Evolutionary conservation across 2,888 invertebrate genomes (phyloP).

Genomic region (Acrocera orbiculus): DNA sequence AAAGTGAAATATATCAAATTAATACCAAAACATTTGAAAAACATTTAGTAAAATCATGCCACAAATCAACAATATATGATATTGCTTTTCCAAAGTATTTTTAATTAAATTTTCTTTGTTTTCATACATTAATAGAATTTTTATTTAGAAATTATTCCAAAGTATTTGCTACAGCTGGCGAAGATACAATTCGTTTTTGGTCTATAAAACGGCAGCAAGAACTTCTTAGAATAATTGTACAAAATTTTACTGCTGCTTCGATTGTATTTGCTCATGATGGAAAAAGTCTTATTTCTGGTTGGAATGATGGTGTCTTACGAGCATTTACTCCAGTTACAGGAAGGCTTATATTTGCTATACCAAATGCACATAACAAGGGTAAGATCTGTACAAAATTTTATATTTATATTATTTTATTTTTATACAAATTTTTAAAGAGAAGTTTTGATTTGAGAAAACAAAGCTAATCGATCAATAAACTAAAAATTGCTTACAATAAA

Average conservation of each 20-base stretch:
- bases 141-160: constrained; percentile 52
- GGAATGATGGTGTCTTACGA: constrained; percentile 70
- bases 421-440: too few species aligned
- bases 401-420: too few species aligned
- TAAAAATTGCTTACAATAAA: too few species aligned
- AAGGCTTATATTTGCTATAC: constrained; percentile 60
- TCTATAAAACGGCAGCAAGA: constrained; percentile 56
- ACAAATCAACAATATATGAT: constrained; percentile 60
- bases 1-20: constrained; percentile 67
- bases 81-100: constrained; percentile 53
- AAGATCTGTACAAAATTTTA: too few species aligned
- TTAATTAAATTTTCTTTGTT: not conserved
- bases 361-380: constrained; percentile 79
- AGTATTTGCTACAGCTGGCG: constrained; percentile 74
- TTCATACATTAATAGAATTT: not conserved
- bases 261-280: constrained; percentile 65
- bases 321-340: constrained; percentile 72
- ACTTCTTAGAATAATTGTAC: constrained; percentile 62
- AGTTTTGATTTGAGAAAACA: too few species aligned
- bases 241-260: constrained; percentile 72
- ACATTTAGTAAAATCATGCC: constrained; percentile 62
- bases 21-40: constrained; percentile 47
- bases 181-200: constrained; percentile 78
- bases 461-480: too few species aligned
- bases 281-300: constrained; percentile 60